Percentiles rank a stretch among this genome's conserved stretches.
phyloP scores from a whole-genome alignment of 2,797 vertebrate species.

The Gymnodraco acuticeps region DNA sequence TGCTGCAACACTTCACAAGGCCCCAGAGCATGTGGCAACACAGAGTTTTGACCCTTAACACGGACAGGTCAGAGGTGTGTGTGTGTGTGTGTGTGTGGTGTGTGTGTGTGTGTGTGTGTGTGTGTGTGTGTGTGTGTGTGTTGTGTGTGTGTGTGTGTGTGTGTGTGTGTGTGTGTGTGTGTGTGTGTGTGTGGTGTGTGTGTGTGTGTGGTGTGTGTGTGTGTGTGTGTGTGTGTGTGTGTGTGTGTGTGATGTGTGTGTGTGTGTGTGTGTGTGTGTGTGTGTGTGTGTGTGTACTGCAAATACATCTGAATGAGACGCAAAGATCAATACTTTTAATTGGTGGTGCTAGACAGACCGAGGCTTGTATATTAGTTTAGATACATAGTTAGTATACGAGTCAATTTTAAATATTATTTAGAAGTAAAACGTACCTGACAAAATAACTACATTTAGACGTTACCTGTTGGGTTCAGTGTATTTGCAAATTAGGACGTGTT shows the following conservation, averaged over 20 bases:
- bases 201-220: neutral
- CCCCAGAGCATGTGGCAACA: constrained; percentile 6
- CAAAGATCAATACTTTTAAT: neutral
- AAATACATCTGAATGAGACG: neutral
- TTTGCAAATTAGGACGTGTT: too few relatives aligned
- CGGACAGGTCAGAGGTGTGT: constrained; percentile 2
- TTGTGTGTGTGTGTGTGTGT: too few relatives aligned
- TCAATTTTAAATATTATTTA: too few relatives aligned
- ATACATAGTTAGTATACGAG: neutral
- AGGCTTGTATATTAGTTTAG: neutral
- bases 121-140: neutral
- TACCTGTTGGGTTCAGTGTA: too few relatives aligned
- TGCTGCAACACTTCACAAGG: constrained; percentile 25
- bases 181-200: too few relatives aligned
- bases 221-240: neutral
- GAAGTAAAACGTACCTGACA: too few relatives aligned
- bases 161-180: neutral
- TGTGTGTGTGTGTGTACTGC: neutral
- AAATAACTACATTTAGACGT: too few relatives aligned
- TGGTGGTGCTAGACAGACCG: neutral
- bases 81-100: too few relatives aligned
- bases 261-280: neutral
- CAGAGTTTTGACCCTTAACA: constrained; percentile 3
- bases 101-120: constrained; percentile 10
- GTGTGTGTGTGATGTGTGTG: neutral